Conservation (phyloP, 2,113 vertebrate genomes). For the Neofelis nebulosa region DNA sequence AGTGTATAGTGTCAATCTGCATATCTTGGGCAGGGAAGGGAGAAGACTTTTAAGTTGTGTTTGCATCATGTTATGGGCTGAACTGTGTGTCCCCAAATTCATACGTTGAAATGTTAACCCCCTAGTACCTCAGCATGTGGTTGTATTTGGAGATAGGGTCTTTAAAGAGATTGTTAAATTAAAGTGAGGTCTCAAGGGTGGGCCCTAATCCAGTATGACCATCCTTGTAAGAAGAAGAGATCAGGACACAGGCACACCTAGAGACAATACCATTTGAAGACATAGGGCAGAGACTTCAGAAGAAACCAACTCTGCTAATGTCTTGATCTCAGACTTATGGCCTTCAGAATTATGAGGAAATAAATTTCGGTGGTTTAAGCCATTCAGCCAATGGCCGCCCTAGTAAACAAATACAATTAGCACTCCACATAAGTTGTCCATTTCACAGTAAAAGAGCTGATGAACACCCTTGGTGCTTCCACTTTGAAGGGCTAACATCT, state of each 20-base stretch:
- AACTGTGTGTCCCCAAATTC: background rate
- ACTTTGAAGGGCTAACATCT: background rate
- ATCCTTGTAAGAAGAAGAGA: background rate
- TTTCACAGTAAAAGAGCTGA: background rate
- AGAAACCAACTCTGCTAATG: background rate
- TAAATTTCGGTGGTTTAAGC: background rate
- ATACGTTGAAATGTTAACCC: background rate
- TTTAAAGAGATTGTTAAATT: background rate
- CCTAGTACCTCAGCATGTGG: background rate
- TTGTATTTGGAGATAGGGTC: background rate
- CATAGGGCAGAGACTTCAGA: background rate
- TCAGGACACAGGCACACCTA: background rate
- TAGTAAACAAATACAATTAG: background rate
- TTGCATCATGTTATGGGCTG: background rate
- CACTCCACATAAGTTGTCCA: rapidly evolving
- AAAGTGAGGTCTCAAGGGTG: background rate
- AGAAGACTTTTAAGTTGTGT: background rate
- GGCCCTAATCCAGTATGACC: background rate
- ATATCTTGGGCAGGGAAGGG: background rate
- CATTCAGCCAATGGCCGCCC: background rate
- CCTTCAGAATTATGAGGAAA: background rate
- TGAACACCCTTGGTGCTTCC: background rate
- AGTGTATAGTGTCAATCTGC: background rate
- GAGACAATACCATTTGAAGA: background rate
- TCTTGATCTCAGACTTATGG: background rate